Conservation (phyloP, 2,113 vertebrate genomes). For the Alces alces region DNA sequence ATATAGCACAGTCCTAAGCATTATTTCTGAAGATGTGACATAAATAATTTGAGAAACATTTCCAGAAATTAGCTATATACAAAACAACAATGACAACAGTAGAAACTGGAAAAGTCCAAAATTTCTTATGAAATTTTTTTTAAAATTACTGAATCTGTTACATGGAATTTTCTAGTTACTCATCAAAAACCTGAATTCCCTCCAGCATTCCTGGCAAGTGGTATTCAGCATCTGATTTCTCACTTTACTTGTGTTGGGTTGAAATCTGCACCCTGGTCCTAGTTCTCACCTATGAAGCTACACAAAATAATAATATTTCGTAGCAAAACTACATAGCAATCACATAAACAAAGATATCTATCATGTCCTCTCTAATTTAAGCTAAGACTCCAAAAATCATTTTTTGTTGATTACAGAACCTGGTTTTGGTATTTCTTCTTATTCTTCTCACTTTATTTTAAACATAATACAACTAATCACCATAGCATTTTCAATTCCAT, state of each 20-base stretch:
- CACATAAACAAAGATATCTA: not conserved
- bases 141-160: not conserved
- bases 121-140: not conserved
- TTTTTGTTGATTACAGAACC: not conserved
- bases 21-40: not conserved
- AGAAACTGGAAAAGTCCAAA: not conserved
- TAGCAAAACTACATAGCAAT: not conserved
- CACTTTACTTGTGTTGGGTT: not conserved
- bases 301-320: not conserved
- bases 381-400: not conserved
- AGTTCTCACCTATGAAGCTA: not conserved
- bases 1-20: not conserved
- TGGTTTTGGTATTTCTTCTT: not conserved
- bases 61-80: not conserved
- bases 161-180: not conserved
- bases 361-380: not conserved
- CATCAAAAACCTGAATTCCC: not conserved
- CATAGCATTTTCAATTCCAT: not conserved
- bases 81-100: not conserved
- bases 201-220: not conserved
- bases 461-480: not conserved
- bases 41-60: not conserved
- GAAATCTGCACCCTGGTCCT: not conserved
- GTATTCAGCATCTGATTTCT: not conserved
- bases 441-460: not conserved